Evolutionary conservation across 2,888 invertebrate species (phyloP), one percentile per base, ranked within the genome.

Genomic region (Priapulus caudatus): DNA sequence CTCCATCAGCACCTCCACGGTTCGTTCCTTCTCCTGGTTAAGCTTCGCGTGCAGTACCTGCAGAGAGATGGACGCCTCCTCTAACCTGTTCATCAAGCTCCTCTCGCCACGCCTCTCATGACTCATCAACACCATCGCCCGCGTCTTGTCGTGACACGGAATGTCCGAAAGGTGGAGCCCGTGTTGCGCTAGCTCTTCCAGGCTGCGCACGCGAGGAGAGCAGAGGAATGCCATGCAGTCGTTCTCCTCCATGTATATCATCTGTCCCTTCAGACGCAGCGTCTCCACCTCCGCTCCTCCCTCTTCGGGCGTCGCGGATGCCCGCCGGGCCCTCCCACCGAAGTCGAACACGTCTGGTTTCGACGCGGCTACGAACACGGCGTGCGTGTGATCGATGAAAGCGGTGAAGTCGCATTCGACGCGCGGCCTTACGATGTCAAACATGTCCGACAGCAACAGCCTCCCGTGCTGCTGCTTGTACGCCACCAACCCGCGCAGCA

Each of bases 21-120:
- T 60, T 15, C 54, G 50, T 10, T 20, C 45, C 20, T 56, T 59
- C 43, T 60, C 60, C 51, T 52, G 52, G 48, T 49, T 47, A 23
- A 60, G 48, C 15, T 51, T 48, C 15, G 22, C 43, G 46, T 55
- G 52, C 20, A 58, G 48, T 43, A 49, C 53, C 49, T 55, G 48
- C 18, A 66, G 56, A 50, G 64, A 58, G 52, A 60, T 63, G 4
- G 62, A 58, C 10, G 64, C 57, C 22, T 65, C 61, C 48, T 65
- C 64, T 23, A 66, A 54, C 53, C 61, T 61, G 45, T 66, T 58
- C 16, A 65, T 56, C 4, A 66, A 52, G 52, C 63, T 59, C 16
- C 59, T 52, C 45, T 63, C 65, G 4, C 55, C 60, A 5, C 56
- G 51, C 5, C 59, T 48, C 20, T 57, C 57, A 18, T 65, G 60